phyloP scores from a whole-genome alignment of 2,113 vertebrate genomes.

The Plecotus auritus region DNA sequence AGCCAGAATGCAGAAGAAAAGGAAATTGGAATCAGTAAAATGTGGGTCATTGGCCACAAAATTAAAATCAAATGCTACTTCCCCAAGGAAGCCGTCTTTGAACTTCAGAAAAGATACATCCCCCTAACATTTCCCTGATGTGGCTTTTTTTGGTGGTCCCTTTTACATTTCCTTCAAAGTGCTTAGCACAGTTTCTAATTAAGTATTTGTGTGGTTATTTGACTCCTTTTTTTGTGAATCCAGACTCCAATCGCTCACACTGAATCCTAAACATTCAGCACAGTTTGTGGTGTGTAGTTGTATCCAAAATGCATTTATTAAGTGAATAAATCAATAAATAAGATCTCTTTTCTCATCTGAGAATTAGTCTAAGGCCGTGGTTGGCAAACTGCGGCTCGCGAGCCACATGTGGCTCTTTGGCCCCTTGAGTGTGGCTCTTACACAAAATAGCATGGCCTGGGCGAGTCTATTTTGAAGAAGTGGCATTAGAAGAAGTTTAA shows the following conservation, averaged over 20 bases:
- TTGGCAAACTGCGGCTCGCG: too few relatives aligned
- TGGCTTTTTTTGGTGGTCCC: background rate
- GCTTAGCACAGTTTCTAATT: background rate
- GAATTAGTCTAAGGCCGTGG: background rate
- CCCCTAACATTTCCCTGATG: background rate
- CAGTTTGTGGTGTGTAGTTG: background rate
- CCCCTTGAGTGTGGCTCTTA: too few relatives aligned
- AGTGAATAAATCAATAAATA: background rate
- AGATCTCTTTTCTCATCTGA: background rate
- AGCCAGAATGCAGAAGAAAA: background rate
- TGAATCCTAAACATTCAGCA: background rate
- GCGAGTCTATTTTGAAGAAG: too few relatives aligned
- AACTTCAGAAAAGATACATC: background rate
- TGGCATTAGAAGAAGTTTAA: too few relatives aligned
- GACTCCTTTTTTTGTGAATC: background rate
- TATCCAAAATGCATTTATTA: background rate
- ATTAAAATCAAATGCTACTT: background rate
- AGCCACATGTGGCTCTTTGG: too few relatives aligned
- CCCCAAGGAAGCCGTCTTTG: background rate
- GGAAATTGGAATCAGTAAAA: constrained; percentile 18
- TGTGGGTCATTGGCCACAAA: background rate
- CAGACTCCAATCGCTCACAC: background rate
- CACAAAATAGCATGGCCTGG: too few relatives aligned
- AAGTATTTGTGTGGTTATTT: background rate
- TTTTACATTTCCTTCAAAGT: background rate